phyloP scores from a whole-genome alignment of 2,888 invertebrate species.

The Gerris lacustris region DNA sequence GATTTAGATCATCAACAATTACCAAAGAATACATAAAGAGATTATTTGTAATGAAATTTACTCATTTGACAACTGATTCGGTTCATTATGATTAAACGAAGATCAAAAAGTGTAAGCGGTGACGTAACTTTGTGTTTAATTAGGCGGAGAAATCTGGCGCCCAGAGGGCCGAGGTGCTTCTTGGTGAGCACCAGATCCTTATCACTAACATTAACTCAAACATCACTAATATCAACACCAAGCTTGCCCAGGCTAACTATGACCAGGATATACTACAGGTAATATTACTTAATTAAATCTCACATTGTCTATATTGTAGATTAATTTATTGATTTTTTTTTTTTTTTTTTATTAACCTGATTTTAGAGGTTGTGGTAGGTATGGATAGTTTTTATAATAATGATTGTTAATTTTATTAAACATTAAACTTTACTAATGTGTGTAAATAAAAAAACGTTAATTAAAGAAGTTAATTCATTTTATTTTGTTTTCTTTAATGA shows the following conservation, averaged over 20 bases:
- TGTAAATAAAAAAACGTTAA: too few species aligned
- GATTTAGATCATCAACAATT: too few species aligned
- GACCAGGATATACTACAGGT: constrained; percentile 40
- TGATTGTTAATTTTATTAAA: background rate
- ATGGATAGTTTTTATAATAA: background rate
- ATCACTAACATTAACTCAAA: constrained; percentile 40
- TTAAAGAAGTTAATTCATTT: too few species aligned
- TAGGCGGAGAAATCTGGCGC: constrained; percentile 38
- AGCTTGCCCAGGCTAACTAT: constrained; percentile 41
- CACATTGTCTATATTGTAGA: background rate
- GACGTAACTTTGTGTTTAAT: constrained; percentile 8
- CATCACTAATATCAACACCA: constrained; percentile 39
- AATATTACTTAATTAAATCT: constrained; percentile 18
- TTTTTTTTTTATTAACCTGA: background rate
- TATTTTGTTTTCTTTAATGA: too few species aligned
- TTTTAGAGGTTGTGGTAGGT: background rate
- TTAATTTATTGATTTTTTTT: constrained; percentile 2
- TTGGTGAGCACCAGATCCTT: constrained; percentile 41
- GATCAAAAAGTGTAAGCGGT: constrained; percentile 6
- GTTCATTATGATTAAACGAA: constrained; percentile 1
- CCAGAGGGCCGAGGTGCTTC: constrained; percentile 44
- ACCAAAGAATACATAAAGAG: too few species aligned
- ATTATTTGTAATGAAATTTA: too few species aligned
- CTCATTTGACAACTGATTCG: too few species aligned
- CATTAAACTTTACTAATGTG: too few species aligned